phyloP scores from a whole-genome alignment of 2,888 invertebrate genomes.

The Caenorhabditis sp. region DNA sequence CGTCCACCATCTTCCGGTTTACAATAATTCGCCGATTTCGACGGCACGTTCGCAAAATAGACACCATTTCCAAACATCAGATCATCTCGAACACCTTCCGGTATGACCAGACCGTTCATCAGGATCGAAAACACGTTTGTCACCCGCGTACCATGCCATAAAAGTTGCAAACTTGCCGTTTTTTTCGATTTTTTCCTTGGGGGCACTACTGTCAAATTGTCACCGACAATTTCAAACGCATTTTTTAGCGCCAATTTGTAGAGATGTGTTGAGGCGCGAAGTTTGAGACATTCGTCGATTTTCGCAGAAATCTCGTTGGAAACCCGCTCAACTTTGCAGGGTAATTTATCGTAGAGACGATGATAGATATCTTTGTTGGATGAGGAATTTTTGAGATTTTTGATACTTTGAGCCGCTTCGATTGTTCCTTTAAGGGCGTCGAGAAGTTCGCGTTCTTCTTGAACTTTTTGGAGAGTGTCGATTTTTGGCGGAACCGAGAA shows the following conservation, averaged over 20 bases:
- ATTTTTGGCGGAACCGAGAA: constrained; percentile 34
- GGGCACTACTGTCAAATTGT: not conserved
- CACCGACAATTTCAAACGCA: constrained; percentile 15
- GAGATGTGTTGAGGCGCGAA: constrained; percentile 28
- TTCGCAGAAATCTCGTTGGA: constrained; percentile 10
- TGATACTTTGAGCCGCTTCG: constrained; percentile 28
- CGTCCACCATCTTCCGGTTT: constrained; percentile 14
- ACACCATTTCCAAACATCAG: constrained; percentile 44
- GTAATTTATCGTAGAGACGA: constrained; percentile 30
- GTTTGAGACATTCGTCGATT: constrained; percentile 20
- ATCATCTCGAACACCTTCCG: constrained; percentile 25
- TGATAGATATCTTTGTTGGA: constrained; percentile 28
- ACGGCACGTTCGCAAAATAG: constrained; percentile 39
- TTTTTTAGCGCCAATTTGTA: constrained; percentile 12
- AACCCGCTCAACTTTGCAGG: constrained; percentile 21
- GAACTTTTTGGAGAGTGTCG: constrained; percentile 14
- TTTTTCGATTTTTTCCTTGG: constrained; percentile 5
- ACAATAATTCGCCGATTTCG: constrained; percentile 41
- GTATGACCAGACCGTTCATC: constrained; percentile 33
- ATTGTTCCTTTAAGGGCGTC: constrained; percentile 34
- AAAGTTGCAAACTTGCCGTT: constrained; percentile 4
- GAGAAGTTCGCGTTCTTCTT: constrained; percentile 26
- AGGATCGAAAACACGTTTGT: constrained; percentile 43
- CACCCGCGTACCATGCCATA: constrained; percentile 40
- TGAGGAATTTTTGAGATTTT: constrained; percentile 13